phyloP scores from a whole-genome alignment of 2,888 invertebrate genomes.

The Marasmarcha lunaedactyla region DNA sequence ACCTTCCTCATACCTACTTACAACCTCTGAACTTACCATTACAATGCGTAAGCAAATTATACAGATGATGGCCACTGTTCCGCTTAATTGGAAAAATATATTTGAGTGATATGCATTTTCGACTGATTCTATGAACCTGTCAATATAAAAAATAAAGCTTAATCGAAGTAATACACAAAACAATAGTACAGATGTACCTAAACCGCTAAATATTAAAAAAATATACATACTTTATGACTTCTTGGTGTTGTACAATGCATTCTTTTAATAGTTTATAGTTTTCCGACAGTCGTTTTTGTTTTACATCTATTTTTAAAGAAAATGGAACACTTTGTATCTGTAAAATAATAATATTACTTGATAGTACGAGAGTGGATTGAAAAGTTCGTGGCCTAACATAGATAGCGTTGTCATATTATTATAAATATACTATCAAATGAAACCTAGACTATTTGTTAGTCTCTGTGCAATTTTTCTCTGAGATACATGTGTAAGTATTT shows the following conservation, averaged over 20 bases:
- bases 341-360: conserved; percentile 14
- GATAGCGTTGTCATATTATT: too few relatives aligned
- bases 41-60: conserved; percentile 51
- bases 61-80: conserved; percentile 56
- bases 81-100: conserved; percentile 65
- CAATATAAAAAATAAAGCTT: conserved; percentile 10
- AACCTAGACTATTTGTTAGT: too few relatives aligned
- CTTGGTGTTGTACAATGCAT: conserved; percentile 47
- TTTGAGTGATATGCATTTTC: conserved; percentile 60
- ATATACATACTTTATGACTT: conserved; percentile 39
- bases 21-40: conserved; percentile 30
- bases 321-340: conserved; percentile 29
- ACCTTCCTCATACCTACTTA: too few relatives aligned
- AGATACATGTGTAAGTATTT: too few relatives aligned
- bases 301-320: conserved; percentile 15
- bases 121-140: conserved; percentile 52
- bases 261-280: conserved; percentile 34
- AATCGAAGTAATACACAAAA: too few relatives aligned
- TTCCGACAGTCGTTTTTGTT: conserved; percentile 10
- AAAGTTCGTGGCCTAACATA: too few relatives aligned
- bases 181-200: too few relatives aligned
- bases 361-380: background rate
- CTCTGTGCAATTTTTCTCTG: too few relatives aligned
- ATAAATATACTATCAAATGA: background rate
- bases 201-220: too few relatives aligned